These are phyloP conservation scores for Seriola aureovittata DNA, from an alignment of 2,113 vertebrate species.

Conservation along the genomic window DNA sequence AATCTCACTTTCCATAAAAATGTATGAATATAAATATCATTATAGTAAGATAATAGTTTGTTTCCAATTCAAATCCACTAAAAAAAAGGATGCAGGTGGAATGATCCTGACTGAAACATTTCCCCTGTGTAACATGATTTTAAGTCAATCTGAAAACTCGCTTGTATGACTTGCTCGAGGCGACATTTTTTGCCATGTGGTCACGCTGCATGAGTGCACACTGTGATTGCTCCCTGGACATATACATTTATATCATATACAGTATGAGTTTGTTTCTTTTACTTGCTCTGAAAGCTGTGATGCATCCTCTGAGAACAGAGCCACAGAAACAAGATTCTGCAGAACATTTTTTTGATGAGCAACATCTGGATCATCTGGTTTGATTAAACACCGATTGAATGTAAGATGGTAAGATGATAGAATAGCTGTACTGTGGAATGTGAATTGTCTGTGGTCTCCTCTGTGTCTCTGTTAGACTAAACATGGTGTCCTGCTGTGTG, in stretches of 20 bases:
- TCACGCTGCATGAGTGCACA: constrained; percentile 40
- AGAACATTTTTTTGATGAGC: not conserved
- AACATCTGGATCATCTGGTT: constrained; percentile 44
- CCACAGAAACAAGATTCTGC: not conserved
- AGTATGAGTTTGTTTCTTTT: not conserved
- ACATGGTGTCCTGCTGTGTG: constrained; percentile 41
- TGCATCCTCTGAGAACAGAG: not conserved
- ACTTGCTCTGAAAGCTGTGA: not conserved
- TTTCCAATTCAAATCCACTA: not conserved
- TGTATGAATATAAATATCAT: not conserved
- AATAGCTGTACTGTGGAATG: no score
- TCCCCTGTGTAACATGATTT: not conserved
- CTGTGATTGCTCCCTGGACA: constrained; percentile 32
- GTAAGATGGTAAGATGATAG: not conserved
- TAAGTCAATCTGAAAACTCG: not conserved
- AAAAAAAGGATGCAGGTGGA: not conserved
- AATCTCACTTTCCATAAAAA: not conserved
- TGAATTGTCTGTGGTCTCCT: not conserved
- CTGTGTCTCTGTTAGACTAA: constrained; percentile 17
- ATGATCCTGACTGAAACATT: not conserved
- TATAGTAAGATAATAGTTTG: not conserved
- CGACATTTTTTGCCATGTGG: constrained; percentile 5
- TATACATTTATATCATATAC: not conserved
- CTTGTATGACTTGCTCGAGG: not conserved
- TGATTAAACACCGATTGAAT: not conserved